phyloP scores from a whole-genome alignment of 2,888 invertebrate genomes.

The Acanthosepion lycidas region DNA sequence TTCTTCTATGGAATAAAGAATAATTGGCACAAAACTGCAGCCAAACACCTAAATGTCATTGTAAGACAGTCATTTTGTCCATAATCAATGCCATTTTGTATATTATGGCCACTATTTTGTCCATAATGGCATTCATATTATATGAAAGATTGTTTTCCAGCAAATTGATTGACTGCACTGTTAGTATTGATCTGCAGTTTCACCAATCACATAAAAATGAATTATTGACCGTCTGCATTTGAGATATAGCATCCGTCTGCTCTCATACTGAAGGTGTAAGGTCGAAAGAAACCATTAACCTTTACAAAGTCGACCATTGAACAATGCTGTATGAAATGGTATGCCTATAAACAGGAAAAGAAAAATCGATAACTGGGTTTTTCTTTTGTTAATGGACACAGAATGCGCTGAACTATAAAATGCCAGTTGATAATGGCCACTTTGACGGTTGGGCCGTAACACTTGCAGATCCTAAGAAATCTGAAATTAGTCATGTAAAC shows the following conservation, averaged over 20 bases:
- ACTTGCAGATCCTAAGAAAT: too few species aligned
- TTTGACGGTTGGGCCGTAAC: too few species aligned
- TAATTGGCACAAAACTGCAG: neutral
- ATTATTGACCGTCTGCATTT: neutral
- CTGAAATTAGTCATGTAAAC: too few species aligned
- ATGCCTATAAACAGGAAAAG: neutral
- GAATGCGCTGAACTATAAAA: neutral
- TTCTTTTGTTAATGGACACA: neutral
- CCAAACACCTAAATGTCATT: too few species aligned
- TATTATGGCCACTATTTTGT: neutral
- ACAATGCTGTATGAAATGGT: neutral
- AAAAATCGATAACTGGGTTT: neutral
- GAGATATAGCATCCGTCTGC: neutral
- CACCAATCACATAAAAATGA: constrained; percentile 33
- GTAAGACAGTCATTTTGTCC: neutral
- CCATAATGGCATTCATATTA: neutral
- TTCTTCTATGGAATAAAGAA: neutral
- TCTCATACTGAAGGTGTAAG: neutral
- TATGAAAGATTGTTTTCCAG: neutral
- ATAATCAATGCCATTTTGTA: neutral
- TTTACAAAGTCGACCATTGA: neutral
- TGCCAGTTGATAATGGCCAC: neutral
- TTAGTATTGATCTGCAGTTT: neutral
- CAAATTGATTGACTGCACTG: neutral
- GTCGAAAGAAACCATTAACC: constrained; percentile 7